Conservation (phyloP, 2,113 vertebrate species). For the Marmota monax region DNA sequence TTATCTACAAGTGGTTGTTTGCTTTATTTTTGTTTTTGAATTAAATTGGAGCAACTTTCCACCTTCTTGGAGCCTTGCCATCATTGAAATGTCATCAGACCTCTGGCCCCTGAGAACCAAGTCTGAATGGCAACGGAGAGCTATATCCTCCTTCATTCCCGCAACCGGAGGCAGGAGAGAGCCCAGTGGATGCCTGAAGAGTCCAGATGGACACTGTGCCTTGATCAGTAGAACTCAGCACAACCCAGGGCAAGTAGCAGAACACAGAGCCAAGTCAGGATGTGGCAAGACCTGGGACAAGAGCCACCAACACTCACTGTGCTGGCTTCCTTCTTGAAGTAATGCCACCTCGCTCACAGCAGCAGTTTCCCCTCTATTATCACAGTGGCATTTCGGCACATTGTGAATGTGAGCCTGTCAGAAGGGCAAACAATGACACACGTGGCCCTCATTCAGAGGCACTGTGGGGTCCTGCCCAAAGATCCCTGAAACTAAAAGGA, state of each 20-base stretch:
- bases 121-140: neutral
- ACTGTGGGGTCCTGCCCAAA: neutral
- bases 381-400: neutral
- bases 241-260: neutral
- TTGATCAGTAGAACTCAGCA: neutral
- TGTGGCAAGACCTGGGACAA: neutral
- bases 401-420: neutral
- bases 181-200: fast-evolving
- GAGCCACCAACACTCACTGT: neutral
- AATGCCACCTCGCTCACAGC: neutral
- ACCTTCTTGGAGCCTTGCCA: neutral
- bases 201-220: neutral
- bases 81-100: neutral
- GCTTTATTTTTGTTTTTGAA: constrained; percentile 25
- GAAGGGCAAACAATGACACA: neutral
- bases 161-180: too few relatives aligned
- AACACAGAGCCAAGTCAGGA: neutral
- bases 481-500: neutral
- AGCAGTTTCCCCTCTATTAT: neutral
- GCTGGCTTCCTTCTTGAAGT: constrained; percentile 48
- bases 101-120: neutral
- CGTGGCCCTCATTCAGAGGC: neutral
- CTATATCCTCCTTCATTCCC: neutral
- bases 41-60: neutral
- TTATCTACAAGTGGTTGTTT: constrained; percentile 10